Evolutionary conservation across 1,140 invertebrate genomes (phyloP).

Genomic region (Meloidogyne hapla): DNA sequence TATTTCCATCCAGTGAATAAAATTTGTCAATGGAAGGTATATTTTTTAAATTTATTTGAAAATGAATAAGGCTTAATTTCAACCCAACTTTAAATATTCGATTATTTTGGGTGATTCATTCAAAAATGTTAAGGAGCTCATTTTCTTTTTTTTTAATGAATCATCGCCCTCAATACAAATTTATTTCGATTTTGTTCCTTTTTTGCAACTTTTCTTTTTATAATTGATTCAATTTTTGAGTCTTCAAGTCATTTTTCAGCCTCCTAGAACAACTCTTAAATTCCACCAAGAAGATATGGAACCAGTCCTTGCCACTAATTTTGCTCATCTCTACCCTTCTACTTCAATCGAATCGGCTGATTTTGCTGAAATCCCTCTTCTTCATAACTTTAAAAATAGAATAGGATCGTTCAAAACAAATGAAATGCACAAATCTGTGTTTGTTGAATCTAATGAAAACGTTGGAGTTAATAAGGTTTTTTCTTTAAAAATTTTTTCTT

Average conservation of each 20-base stretch:
- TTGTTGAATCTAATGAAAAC: slow-evolving; percentile 10
- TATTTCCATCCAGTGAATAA: slow-evolving; percentile 36
- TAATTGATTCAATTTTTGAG: no score
- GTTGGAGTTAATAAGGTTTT: slow-evolving; percentile 4
- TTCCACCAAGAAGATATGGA: slow-evolving; percentile 6
- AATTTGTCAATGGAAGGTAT: slow-evolving; percentile 49
- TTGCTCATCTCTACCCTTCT: slow-evolving; percentile 12
- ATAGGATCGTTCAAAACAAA: background rate
- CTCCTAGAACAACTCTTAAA: slow-evolving; percentile 13
- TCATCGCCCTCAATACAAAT: background rate
- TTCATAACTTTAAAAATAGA: slow-evolving; percentile 9
- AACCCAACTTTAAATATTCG: no score
- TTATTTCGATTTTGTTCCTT: no score
- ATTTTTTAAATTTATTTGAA: background rate
- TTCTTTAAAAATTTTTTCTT: background rate
- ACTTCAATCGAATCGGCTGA: slow-evolving; percentile 23
- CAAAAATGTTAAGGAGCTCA: no score
- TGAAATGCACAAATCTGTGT: slow-evolving; percentile 15
- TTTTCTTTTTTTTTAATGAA: no score
- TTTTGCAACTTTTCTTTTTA: no score
- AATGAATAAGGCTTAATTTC: no score
- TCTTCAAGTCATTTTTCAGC: background rate
- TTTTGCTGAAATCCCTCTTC: slow-evolving; percentile 10
- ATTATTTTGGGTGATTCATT: no score
- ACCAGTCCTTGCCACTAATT: slow-evolving; percentile 2